Percentiles rank a stretch among this genome's conserved stretches.
Evolutionary conservation across 2,797 vertebrate species (phyloP).

Genomic region (Aratinga solstitialis): DNA sequence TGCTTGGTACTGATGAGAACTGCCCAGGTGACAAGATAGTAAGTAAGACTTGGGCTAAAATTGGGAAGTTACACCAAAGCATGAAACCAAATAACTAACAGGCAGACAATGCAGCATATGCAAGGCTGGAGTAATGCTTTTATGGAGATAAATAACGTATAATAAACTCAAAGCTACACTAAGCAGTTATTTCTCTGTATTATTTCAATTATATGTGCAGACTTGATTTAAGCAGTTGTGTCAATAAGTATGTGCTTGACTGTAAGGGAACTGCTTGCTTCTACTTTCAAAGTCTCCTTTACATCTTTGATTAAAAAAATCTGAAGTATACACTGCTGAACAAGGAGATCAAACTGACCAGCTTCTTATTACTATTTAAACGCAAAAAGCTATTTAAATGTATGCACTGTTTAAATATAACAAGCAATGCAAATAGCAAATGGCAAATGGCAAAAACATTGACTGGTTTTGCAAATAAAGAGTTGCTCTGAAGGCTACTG

Average conservation of each 20-base stretch:
- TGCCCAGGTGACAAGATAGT: background rate
- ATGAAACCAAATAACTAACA: background rate
- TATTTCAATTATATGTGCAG: background rate
- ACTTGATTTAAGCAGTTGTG: background rate
- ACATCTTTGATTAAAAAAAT: background rate
- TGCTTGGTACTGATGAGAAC: background rate
- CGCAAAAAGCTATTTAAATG: background rate
- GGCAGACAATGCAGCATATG: background rate
- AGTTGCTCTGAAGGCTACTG: background rate
- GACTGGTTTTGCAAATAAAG: background rate
- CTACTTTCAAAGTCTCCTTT: background rate
- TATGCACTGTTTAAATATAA: background rate
- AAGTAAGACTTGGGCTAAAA: constrained; percentile 13
- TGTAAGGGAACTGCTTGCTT: background rate
- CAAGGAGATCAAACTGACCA: background rate
- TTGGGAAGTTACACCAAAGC: background rate
- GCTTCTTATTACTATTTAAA: background rate
- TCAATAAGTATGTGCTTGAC: background rate
- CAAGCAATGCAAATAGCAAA: background rate
- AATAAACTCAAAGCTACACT: background rate
- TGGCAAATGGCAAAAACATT: background rate
- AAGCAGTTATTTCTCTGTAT: background rate
- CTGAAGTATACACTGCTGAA: background rate
- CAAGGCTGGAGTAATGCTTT: background rate
- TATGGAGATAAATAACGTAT: background rate